phyloP scores from a whole-genome alignment of 2,888 invertebrate species.

The Pandemis heparana region DNA sequence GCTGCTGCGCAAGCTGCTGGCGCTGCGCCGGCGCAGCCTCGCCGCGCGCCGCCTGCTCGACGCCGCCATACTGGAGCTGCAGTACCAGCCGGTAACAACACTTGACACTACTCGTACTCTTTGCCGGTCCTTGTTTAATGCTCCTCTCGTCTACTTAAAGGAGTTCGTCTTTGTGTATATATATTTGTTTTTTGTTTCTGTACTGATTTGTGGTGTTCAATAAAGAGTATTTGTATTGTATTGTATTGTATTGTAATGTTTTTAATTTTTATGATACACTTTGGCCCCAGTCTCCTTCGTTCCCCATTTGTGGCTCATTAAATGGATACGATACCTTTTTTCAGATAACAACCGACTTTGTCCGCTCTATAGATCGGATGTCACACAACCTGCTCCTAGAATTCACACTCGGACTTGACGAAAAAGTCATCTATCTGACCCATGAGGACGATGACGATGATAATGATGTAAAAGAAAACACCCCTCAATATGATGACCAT shows the following conservation, averaged over 20 bases:
- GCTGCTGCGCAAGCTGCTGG: conserved; percentile 23
- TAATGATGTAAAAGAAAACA: neutral
- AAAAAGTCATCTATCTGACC: conserved; percentile 13
- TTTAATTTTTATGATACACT: no score
- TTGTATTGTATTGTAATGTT: no score
- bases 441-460: conserved; percentile 12
- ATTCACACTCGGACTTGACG: conserved; percentile 21
- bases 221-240: no score
- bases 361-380: conserved; percentile 17
- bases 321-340: neutral
- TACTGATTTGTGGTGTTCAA: no score
- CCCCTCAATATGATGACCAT: neutral
- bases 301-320: neutral
- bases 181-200: no score
- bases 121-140: no score
- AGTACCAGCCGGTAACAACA: conserved; percentile 15
- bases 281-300: neutral
- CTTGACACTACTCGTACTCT: no score
- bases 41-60: conserved; percentile 8
- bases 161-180: no score
- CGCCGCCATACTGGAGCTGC: neutral
- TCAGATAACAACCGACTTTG: conserved; percentile 29
- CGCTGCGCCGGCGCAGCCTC: conserved; percentile 27
- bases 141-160: no score
- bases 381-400: conserved; percentile 29